These are phyloP conservation scores for Tachysurus fulvidraco DNA, from an alignment of 2,113 vertebrate species.

Conservation along the genomic window DNA sequence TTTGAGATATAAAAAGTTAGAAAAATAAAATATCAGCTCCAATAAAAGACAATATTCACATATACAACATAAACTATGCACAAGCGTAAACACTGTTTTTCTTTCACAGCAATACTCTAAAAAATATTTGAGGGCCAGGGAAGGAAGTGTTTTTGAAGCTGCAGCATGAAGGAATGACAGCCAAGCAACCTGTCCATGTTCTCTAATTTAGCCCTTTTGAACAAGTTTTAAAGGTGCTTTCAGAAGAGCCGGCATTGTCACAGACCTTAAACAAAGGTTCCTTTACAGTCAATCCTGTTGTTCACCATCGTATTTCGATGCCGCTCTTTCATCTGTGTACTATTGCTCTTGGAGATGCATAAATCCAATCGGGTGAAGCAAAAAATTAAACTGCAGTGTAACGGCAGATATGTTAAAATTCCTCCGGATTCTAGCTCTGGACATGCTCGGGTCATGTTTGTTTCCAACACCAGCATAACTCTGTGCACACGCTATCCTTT, in stretches of 20 bases:
- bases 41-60: constrained; percentile 32
- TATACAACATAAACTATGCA: constrained; percentile 38
- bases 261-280: constrained; percentile 1
- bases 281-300: constrained; percentile 4
- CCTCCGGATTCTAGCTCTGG: background rate
- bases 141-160: constrained; percentile 35
- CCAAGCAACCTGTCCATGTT: background rate
- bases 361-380: background rate
- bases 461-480: background rate
- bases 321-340: background rate
- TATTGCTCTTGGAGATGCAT: background rate
- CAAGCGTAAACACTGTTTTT: constrained; percentile 28
- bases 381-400: background rate
- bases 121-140: constrained; percentile 2
- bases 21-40: constrained; percentile 32
- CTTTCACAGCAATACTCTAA: constrained; percentile 51
- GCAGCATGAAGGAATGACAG: constrained; percentile 46
- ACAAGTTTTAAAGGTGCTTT: constrained; percentile 41
- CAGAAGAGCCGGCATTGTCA: background rate
- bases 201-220: constrained; percentile 5
- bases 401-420: background rate
- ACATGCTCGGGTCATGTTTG: background rate
- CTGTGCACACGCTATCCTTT: background rate
- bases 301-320: background rate
- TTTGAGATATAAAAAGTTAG: constrained; percentile 39